These are phyloP conservation scores for Neogale vison DNA, from an alignment of 2,113 vertebrate genomes.

Conservation along the genomic window DNA sequence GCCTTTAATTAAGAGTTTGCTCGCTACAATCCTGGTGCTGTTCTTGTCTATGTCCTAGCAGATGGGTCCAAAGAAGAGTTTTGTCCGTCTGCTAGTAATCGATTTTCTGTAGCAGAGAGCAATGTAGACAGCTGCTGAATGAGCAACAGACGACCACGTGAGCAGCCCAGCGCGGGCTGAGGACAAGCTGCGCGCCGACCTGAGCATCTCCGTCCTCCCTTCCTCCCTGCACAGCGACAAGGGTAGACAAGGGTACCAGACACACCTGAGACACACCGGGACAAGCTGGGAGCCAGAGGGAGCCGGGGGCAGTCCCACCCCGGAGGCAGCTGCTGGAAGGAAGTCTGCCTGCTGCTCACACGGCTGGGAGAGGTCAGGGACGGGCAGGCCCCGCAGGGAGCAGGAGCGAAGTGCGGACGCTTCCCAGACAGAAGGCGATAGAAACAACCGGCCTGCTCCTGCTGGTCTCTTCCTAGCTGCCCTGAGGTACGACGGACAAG, in stretches of 20 bases:
- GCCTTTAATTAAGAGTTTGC: not conserved
- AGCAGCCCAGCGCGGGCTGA: not conserved
- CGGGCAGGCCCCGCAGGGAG: fast-evolving
- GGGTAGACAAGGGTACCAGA: not conserved
- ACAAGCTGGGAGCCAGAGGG: not conserved
- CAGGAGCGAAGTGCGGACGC: not conserved
- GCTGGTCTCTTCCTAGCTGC: not conserved
- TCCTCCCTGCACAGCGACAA: not conserved
- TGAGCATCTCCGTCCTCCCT: not conserved
- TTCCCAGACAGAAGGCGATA: not conserved
- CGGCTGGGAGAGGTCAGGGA: not conserved
- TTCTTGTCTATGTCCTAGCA: not conserved
- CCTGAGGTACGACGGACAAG: not conserved
- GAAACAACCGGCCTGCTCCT: fast-evolving
- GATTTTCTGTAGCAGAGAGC: not conserved
- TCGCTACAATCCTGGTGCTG: not conserved
- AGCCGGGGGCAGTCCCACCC: not conserved
- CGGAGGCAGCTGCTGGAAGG: not conserved
- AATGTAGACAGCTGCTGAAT: too few species aligned
- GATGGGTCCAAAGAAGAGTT: not conserved
- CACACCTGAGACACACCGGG: not conserved
- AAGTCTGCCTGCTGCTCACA: not conserved
- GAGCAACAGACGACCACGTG: not conserved
- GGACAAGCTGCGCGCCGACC: fast-evolving
- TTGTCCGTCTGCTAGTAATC: not conserved